Evolutionary conservation across 2,888 invertebrate genomes (phyloP).

Genomic region (Biston stratarius): DNA sequence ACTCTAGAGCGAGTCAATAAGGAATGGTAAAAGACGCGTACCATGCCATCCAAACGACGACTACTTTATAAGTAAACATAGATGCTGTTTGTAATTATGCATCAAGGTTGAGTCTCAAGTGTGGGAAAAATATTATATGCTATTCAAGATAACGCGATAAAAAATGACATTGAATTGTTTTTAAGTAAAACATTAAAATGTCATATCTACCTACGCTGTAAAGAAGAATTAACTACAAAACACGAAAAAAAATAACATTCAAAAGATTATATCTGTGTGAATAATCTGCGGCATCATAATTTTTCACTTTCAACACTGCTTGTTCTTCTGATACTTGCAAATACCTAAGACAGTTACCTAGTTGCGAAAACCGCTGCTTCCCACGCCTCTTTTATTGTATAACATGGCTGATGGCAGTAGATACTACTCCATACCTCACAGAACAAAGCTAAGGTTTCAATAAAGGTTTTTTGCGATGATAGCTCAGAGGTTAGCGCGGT

Average conservation of each 20-base stretch:
- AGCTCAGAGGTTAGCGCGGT: too few relatives aligned
- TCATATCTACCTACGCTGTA: neutral
- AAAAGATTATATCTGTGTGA: neutral
- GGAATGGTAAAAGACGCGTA: conserved; percentile 1
- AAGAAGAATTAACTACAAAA: too few relatives aligned
- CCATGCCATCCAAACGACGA: conserved; percentile 1
- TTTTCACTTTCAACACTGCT: conserved; percentile 13
- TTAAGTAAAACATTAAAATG: conserved; percentile 4
- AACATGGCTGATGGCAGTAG: conserved; percentile 13
- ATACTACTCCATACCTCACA: neutral
- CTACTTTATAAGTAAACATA: neutral
- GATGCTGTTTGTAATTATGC: conserved; percentile 7
- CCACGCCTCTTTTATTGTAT: conserved; percentile 28
- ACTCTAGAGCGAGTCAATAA: conserved; percentile 16
- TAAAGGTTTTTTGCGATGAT: too few relatives aligned
- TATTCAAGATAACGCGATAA: conserved; percentile 21
- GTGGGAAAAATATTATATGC: conserved; percentile 33
- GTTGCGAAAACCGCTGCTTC: conserved; percentile 30
- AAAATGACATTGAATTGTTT: conserved; percentile 29
- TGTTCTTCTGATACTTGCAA: conserved; percentile 10
- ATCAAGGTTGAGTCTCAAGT: conserved; percentile 30
- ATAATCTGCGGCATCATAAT: neutral
- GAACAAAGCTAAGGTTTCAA: neutral
- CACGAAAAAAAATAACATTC: too few relatives aligned
- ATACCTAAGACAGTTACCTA: conserved; percentile 1